These are phyloP conservation scores for Camelus dromedarius DNA, from an alignment of 2,113 vertebrate genomes.

Conservation along the genomic window DNA sequence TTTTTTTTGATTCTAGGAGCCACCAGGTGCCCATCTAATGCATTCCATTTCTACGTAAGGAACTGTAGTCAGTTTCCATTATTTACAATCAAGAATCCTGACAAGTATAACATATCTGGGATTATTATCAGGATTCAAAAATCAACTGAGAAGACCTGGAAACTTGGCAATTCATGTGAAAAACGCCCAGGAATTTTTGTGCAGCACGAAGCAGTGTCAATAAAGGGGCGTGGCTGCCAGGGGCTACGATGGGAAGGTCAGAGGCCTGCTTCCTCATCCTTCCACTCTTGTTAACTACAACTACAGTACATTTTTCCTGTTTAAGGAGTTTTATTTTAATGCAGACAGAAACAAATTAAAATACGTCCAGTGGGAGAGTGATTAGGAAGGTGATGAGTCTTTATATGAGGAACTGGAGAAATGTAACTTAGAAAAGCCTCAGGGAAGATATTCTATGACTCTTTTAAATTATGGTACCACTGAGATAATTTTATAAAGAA, in stretches of 20 bases:
- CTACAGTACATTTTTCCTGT: not conserved
- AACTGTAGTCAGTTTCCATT: not conserved
- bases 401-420: not conserved
- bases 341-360: not conserved
- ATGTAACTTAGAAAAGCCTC: not conserved
- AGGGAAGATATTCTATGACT: not conserved
- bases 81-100: not conserved
- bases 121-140: not conserved
- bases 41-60: constrained; percentile 16
- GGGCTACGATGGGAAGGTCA: not conserved
- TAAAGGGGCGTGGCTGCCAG: not conserved
- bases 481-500: constrained; percentile 22
- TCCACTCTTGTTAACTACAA: not conserved
- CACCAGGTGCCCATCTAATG: not conserved
- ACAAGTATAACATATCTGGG: not conserved
- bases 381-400: not conserved
- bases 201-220: not conserved
- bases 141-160: not conserved
- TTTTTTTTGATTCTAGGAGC: not conserved
- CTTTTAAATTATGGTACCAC: not conserved
- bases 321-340: not conserved
- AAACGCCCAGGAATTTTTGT: not conserved
- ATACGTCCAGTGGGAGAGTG: not conserved
- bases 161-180: not conserved
- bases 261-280: not conserved